Evolutionary conservation across 2,888 invertebrate species (phyloP).

Genomic region (Augochlorella aurata): DNA sequence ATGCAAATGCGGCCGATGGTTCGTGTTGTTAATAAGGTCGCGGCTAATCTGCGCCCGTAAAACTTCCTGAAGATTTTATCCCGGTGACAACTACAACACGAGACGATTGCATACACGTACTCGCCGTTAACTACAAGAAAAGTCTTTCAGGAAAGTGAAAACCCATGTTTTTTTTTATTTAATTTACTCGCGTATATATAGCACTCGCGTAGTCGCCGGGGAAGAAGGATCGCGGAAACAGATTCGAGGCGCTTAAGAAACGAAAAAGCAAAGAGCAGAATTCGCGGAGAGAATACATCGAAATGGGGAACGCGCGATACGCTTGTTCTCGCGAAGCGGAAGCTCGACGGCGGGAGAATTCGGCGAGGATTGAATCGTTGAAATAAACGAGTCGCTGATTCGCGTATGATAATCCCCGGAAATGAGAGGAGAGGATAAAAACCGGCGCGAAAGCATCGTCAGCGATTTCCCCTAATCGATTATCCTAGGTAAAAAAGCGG

Average conservation of each 20-base stretch:
- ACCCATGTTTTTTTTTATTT: too few species aligned
- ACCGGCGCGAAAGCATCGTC: neutral
- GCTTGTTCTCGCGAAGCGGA: too few species aligned
- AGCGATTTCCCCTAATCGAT: slow-evolving; percentile 3
- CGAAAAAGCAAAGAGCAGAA: too few species aligned
- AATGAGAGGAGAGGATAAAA: slow-evolving; percentile 15
- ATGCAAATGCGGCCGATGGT: slow-evolving; percentile 3
- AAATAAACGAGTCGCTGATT: slow-evolving; percentile 19
- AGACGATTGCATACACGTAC: neutral
- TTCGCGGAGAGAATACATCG: too few species aligned
- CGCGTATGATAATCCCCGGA: slow-evolving; percentile 19
- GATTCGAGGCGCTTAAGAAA: too few species aligned
- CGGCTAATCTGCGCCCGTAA: neutral
- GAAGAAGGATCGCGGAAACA: too few species aligned
- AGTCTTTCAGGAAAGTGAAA: too few species aligned
- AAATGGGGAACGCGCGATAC: too few species aligned
- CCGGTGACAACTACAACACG: neutral
- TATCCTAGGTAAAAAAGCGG: neutral
- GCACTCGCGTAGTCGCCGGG: too few species aligned
- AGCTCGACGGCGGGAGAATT: neutral
- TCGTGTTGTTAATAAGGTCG: slow-evolving; percentile 5
- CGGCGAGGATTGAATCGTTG: neutral
- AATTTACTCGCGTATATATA: too few species aligned
- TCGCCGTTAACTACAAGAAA: neutral
- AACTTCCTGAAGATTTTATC: slow-evolving; percentile 3